Base-by-base conservation (phyloP, 2,888 invertebrate genomes). In the Ochropleura plecta region DNA sequence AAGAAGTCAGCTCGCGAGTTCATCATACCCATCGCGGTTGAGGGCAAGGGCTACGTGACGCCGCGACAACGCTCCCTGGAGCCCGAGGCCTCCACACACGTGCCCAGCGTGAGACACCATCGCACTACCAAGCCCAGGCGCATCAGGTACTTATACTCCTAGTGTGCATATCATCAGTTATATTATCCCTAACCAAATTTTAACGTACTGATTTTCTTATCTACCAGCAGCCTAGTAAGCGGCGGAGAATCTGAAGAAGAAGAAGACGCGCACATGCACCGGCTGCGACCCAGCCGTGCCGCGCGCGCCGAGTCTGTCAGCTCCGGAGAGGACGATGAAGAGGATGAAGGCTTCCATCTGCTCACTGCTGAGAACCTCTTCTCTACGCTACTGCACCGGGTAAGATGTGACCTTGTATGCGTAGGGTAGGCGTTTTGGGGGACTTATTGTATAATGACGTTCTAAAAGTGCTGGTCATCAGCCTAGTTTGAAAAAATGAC, bases 11-110 rank as follows among this genome's bases (percentile, higher is more conserved):
- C 98, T 20, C 97, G 99, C 62, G 99, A 99, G 95, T 98, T 98
- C 91, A 98, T 99, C 89, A 99, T 99, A 93, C 99, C 99, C n/a
- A 99, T 99, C 90, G 98, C 98, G 30, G 98, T 99, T 73, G 99
- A 99, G 93, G 99, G 98, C 86, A 98, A 98, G 80, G 98, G 98
- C 79, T 98, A 98, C 92, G 98, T 98, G 9, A 98, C 98, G 44
- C 98, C 98, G 44, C 97, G 96, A 2, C 96, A 96, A 78, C 97
- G 98, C 84, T 98, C 98, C 92, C 96, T 98, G 77, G 98, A 98
- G 92, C 98, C 98, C 20, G 98, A 98, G 77, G 96, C 97, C 53
- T 93, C 89, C 94, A 94, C 88, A 94, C 94, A 73, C 88, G 51
- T 95, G 93, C 82, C 95, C 89, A 87, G 92, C 94, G 91, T 55